Percentiles rank a stretch among this genome's conserved stretches.
Conservation (phyloP, 2,113 vertebrate species). For the Elephantulus edwardii region DNA sequence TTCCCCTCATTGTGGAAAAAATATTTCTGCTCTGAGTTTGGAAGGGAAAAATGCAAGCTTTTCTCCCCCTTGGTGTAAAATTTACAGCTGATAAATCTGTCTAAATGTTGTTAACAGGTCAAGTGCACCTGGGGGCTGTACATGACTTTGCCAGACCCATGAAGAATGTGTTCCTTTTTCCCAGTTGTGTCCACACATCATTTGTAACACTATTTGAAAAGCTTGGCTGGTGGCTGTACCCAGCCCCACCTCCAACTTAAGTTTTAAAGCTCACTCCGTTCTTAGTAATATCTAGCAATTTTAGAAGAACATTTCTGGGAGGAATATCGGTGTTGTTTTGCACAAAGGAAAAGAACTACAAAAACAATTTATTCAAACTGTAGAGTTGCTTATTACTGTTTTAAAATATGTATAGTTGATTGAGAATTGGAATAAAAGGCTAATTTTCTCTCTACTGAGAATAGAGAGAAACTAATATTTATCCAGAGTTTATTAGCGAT, state of each 20-base stretch:
- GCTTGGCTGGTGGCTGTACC: not conserved
- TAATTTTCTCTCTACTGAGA: not conserved
- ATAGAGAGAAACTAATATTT: slow-evolving; percentile 28
- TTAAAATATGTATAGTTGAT: not conserved
- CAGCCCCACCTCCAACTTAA: not conserved
- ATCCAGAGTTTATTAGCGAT: not conserved
- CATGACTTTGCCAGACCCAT: slow-evolving; percentile 6
- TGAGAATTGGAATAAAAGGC: not conserved
- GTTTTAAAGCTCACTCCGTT: slow-evolving; percentile 27
- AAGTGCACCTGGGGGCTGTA: slow-evolving; percentile 36
- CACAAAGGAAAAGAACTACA: not conserved
- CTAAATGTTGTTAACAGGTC: slow-evolving; percentile 71
- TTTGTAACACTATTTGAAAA: slow-evolving; percentile 57
- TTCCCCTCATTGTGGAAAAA: slow-evolving; percentile 14
- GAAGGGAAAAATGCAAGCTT: not conserved
- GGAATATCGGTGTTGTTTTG: not conserved
- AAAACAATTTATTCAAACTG: not conserved
- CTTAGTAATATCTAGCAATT: slow-evolving; percentile 39
- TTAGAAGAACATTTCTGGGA: not conserved
- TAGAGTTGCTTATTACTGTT: not conserved
- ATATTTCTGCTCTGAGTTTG: slow-evolving; percentile 19
- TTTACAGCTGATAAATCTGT: slow-evolving; percentile 71
- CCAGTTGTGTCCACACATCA: slow-evolving; percentile 36
- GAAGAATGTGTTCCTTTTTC: slow-evolving; percentile 29
- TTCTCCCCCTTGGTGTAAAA: not conserved